phyloP scores from a whole-genome alignment of 2,797 vertebrate genomes.

The Hydrolagus colliei region DNA sequence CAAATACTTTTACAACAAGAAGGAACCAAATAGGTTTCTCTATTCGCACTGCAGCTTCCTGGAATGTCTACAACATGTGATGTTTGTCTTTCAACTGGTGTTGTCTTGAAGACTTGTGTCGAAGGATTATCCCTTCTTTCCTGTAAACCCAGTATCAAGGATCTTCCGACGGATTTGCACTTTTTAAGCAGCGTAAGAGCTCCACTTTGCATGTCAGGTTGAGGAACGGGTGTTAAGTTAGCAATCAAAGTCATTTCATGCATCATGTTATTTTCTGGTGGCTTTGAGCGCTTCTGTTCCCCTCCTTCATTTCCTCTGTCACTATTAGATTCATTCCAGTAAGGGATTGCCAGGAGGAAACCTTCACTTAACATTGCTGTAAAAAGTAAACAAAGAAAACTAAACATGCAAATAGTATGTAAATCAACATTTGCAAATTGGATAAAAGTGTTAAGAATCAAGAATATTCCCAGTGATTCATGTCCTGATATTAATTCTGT shows the following conservation, averaged over 20 bases:
- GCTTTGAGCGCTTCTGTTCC: conserved; percentile 37
- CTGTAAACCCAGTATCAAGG: not conserved
- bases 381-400: conserved; percentile 35
- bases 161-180: conserved; percentile 47
- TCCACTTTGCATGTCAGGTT: conserved; percentile 44
- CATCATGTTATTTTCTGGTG: conserved; percentile 38
- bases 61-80: conserved; percentile 50
- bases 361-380: conserved; percentile 62
- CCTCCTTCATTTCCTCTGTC: conserved; percentile 33
- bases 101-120: not conserved
- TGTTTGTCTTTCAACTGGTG: not conserved
- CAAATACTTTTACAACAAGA: conserved; percentile 89
- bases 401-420: conserved; percentile 14
- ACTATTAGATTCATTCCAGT: conserved; percentile 43
- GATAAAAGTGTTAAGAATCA: not conserved
- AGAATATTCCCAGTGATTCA: not conserved
- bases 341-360: conserved; percentile 56
- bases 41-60: conserved; percentile 43
- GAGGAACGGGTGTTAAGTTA: conserved; percentile 42
- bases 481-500: not conserved
- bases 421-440: not conserved
- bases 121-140: not conserved
- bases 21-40: conserved; percentile 80
- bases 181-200: conserved; percentile 47
- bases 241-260: conserved; percentile 46